Evolutionary conservation across 2,888 invertebrate species (phyloP).

Genomic region (Drosophila pegasa): DNA sequence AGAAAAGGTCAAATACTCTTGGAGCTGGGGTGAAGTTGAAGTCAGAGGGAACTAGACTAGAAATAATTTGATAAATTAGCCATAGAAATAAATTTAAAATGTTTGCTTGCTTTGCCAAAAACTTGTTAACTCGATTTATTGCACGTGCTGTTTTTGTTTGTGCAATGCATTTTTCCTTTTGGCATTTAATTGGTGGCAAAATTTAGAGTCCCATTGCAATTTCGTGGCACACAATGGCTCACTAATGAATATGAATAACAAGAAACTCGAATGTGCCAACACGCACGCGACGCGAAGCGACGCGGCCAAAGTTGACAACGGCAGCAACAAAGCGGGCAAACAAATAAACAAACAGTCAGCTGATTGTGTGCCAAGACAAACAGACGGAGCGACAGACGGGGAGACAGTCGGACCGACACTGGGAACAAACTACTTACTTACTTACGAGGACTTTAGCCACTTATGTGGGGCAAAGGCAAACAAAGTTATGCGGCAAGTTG

Average conservation of each 20-base stretch:
- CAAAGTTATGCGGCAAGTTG: slow-evolving; percentile 75
- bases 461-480: slow-evolving; percentile 61
- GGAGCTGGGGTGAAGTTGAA: neutral
- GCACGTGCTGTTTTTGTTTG: neutral
- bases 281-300: slow-evolving; percentile 42
- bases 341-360: slow-evolving; percentile 50
- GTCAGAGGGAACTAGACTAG: slow-evolving; percentile 5
- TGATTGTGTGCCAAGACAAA: slow-evolving; percentile 35
- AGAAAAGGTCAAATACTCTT: no score
- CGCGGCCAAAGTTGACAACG: slow-evolving; percentile 57
- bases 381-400: slow-evolving; percentile 6
- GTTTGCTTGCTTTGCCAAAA: neutral
- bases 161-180: slow-evolving; percentile 7
- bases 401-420: slow-evolving; percentile 5
- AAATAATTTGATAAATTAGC: neutral
- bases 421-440: slow-evolving; percentile 62
- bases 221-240: slow-evolving; percentile 65
- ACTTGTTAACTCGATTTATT: slow-evolving; percentile 15
- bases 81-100: neutral
- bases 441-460: slow-evolving; percentile 67
- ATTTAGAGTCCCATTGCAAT: slow-evolving; percentile 48
- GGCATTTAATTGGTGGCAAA: slow-evolving; percentile 47
- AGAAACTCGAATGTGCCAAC: slow-evolving; percentile 51
- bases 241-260: slow-evolving; percentile 77
- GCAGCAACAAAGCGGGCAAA: slow-evolving; percentile 32